Evolutionary conservation across 2,113 vertebrate genomes (phyloP).

Genomic region (Cololabis saira): DNA sequence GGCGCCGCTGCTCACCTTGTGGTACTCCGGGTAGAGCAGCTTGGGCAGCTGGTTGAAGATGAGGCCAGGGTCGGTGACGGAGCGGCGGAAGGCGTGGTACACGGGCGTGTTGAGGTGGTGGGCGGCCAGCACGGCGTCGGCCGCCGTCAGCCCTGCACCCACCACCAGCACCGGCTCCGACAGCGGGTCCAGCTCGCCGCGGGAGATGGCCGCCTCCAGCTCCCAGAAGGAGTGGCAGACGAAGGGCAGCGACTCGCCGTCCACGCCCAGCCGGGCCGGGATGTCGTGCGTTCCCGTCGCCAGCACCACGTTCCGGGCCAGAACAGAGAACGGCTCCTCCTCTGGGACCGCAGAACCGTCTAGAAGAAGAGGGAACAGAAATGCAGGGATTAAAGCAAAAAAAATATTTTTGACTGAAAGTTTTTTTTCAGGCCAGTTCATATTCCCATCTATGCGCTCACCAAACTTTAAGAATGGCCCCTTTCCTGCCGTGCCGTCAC

Average conservation of each 20-base stretch:
- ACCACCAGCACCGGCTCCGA: constrained; percentile 82
- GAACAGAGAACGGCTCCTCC: constrained; percentile 72
- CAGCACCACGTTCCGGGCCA: constrained; percentile 80
- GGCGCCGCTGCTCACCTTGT: constrained; percentile 86
- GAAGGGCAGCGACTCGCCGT: constrained; percentile 81
- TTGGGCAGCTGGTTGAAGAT: constrained; percentile 87
- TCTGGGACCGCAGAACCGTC: constrained; percentile 38
- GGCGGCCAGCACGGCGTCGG: constrained; percentile 79
- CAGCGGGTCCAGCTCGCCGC: constrained; percentile 64
- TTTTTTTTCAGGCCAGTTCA: no score
- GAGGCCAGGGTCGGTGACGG: constrained; percentile 75
- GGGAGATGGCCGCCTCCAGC: constrained; percentile 79
- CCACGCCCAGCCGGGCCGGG: constrained; percentile 75
- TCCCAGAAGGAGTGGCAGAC: constrained; percentile 84
- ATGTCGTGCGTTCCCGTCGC: constrained; percentile 85
- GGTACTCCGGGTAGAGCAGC: constrained; percentile 85
- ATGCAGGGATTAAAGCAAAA: no score
- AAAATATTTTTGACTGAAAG: no score
- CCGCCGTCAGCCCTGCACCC: constrained; percentile 83
- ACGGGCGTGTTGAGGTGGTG: constrained; percentile 81
- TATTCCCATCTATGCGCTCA: no score
- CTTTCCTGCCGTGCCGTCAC: no score
- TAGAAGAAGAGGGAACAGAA: constrained; percentile 4
- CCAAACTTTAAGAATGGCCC: no score
- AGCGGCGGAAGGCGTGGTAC: constrained; percentile 80